Conservation (phyloP, 2,797 vertebrate genomes). For the Numenius phaeopus region DNA sequence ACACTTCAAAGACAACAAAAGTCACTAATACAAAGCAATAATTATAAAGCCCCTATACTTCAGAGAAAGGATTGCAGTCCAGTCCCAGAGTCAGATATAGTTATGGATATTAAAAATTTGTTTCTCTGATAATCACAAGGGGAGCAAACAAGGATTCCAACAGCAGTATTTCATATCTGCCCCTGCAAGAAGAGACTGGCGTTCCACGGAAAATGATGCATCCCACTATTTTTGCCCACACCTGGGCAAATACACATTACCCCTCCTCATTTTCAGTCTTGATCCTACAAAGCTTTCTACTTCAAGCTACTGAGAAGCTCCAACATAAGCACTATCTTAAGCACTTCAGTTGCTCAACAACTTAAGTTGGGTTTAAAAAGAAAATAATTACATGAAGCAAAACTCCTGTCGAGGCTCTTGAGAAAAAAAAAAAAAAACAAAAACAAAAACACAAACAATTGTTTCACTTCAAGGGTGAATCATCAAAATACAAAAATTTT, state of each 20-base stretch:
- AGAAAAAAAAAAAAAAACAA: background rate
- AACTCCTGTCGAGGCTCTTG: background rate
- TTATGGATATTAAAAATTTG: background rate
- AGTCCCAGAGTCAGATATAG: background rate
- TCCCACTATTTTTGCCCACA: background rate
- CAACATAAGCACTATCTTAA: background rate
- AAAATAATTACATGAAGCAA: background rate
- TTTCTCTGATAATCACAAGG: background rate
- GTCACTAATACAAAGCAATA: background rate
- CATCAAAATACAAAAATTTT: background rate
- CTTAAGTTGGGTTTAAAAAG: background rate
- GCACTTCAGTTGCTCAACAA: background rate
- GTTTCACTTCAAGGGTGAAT: background rate
- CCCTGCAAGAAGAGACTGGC: background rate
- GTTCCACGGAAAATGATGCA: background rate
- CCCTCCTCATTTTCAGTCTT: background rate
- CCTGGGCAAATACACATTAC: background rate
- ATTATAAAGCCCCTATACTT: background rate
- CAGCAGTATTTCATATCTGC: background rate
- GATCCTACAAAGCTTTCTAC: background rate
- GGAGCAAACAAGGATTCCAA: background rate
- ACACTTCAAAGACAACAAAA: background rate
- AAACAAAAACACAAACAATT: background rate
- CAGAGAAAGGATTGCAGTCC: background rate
- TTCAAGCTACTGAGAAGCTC: background rate